A percentile compares a stretch with the other conserved stretches of the same genome.
Evolutionary conservation across 1,140 invertebrate species (phyloP).

Genomic region (Achroia grisella): DNA sequence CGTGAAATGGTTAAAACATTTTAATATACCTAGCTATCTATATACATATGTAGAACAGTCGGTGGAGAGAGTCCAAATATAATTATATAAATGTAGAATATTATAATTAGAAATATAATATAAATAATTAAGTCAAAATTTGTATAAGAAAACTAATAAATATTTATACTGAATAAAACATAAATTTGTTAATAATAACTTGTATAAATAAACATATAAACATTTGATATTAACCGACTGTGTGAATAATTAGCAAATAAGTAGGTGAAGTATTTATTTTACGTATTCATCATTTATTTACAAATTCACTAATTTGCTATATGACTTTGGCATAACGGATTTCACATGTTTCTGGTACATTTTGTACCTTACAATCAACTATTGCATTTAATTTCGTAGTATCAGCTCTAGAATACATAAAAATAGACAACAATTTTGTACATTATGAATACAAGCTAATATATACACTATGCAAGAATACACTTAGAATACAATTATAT

Average conservation of each 20-base stretch:
- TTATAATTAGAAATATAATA: too few species aligned
- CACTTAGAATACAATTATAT: background rate
- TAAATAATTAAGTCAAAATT: too few species aligned
- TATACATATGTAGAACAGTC: background rate
- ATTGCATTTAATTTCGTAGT: background rate
- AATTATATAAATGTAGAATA: too few species aligned
- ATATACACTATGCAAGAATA: too few species aligned
- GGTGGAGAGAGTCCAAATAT: too few species aligned
- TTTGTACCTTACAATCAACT: background rate
- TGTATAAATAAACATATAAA: too few species aligned
- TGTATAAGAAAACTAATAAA: background rate
- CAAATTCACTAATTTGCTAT: slow-evolving; percentile 2
- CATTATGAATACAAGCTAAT: slow-evolving; percentile 2
- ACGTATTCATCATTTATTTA: too few species aligned
- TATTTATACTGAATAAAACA: slow-evolving; percentile 1
- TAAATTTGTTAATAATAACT: too few species aligned
- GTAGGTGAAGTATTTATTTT: too few species aligned
- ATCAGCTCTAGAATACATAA: slow-evolving; percentile 4
- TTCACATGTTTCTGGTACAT: slow-evolving; percentile 9
- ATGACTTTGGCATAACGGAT: slow-evolving; percentile 26
- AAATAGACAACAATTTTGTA: slow-evolving; percentile 16
- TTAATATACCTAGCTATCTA: background rate
- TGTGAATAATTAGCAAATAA: too few species aligned
- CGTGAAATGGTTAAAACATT: background rate
- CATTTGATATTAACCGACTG: too few species aligned